Evolutionary conservation across 2,888 invertebrate species (phyloP).

Genomic region (Peribatodes rhomboidaria): DNA sequence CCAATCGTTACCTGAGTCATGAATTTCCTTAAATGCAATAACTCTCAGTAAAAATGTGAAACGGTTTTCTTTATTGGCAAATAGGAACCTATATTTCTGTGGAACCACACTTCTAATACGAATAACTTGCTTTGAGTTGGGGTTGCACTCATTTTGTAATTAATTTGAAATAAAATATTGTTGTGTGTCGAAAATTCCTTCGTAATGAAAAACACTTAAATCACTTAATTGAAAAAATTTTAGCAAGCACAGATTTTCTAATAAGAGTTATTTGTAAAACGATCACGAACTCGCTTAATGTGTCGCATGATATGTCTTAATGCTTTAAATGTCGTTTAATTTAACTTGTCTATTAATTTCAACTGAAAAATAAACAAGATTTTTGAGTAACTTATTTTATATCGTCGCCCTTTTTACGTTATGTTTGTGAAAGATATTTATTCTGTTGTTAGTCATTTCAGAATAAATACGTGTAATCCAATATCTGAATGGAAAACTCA

Average conservation of each 20-base stretch:
- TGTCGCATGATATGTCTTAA: conserved; percentile 58
- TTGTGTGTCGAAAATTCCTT: background rate
- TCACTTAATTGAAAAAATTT: background rate
- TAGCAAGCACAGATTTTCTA: conserved; percentile 2
- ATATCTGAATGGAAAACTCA: too few species aligned
- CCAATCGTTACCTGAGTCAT: background rate
- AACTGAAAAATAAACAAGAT: conserved; percentile 26
- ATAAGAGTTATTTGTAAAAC: background rate
- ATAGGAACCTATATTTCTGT: background rate
- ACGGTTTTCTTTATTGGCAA: background rate
- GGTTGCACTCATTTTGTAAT: background rate
- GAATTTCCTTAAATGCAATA: background rate
- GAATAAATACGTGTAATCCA: background rate
- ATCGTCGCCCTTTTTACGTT: background rate
- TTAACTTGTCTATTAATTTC: conserved; percentile 34
- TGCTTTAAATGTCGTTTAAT: conserved; percentile 57
- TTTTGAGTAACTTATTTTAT: conserved; percentile 34
- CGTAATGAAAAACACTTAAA: background rate
- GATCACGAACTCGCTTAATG: conserved; percentile 50
- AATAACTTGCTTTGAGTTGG: background rate
- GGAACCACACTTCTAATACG: background rate
- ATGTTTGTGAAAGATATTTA: background rate
- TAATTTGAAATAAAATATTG: background rate
- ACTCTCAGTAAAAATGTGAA: background rate
- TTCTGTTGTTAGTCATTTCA: background rate